phyloP scores from a whole-genome alignment of 2,888 invertebrate genomes.

The Cheilosia urbana region DNA sequence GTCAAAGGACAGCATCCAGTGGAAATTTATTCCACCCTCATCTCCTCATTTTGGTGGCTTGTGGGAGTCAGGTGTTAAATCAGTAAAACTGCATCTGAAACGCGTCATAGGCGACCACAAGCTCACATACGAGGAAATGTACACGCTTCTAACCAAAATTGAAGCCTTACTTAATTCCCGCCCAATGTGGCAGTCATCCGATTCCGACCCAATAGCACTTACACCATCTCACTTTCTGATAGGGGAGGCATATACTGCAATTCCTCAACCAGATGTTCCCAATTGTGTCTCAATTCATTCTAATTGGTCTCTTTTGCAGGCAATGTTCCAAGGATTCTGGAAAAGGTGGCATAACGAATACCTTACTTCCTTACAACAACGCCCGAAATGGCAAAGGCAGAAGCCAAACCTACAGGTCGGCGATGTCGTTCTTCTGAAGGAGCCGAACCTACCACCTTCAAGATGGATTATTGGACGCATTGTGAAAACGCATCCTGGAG shows the following conservation, averaged over 20 bases:
- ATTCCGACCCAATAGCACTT: slow-evolving; percentile 2
- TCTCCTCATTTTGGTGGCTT: too few species aligned
- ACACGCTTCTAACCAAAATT: too few species aligned
- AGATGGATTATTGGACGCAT: slow-evolving; percentile 16
- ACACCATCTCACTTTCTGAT: slow-evolving; percentile 22
- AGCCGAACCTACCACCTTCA: slow-evolving; percentile 26
- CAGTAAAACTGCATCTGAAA: too few species aligned
- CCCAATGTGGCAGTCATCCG: slow-evolving; percentile 14
- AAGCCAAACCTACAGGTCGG: not conserved
- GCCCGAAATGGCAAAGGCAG: slow-evolving; percentile 29
- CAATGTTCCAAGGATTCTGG: slow-evolving; percentile 21
- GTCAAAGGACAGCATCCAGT: too few species aligned
- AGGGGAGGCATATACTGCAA: not conserved
- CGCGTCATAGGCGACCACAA: too few species aligned
- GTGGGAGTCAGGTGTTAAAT: too few species aligned
- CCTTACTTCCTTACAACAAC: slow-evolving; percentile 34
- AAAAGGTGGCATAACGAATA: slow-evolving; percentile 41
- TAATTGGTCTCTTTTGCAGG: too few species aligned
- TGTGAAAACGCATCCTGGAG: not conserved
- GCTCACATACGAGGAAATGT: too few species aligned
- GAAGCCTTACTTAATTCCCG: slow-evolving; percentile 58
- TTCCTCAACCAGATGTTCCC: too few species aligned
- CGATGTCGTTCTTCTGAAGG: slow-evolving; percentile 17
- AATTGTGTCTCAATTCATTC: too few species aligned
- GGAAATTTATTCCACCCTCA: too few species aligned